Evolutionary conservation across 2,797 vertebrate genomes (phyloP).

Genomic region (Premnoplex brunnescens): DNA sequence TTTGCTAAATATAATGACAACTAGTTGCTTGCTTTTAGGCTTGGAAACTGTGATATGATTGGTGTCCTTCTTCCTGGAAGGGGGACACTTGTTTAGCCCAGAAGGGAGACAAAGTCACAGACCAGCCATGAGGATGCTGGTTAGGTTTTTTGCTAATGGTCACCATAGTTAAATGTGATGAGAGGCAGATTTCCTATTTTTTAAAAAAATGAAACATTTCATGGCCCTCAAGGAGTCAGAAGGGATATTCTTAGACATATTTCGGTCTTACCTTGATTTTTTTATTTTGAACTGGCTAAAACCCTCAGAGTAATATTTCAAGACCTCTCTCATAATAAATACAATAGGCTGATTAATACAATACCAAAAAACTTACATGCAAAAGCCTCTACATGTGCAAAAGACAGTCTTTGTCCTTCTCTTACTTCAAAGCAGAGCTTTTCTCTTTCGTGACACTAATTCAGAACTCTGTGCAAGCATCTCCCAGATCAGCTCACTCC

Average conservation of each 20-base stretch:
- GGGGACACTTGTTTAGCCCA: background rate
- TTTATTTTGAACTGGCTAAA: background rate
- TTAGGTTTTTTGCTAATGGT: background rate
- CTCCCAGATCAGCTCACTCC: background rate
- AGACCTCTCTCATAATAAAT: background rate
- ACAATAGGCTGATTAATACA: background rate
- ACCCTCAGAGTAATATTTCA: background rate
- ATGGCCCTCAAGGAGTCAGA: background rate
- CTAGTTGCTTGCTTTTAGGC: background rate
- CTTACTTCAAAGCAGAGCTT: background rate
- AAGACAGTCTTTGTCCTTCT: background rate
- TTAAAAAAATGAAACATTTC: background rate
- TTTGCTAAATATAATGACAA: background rate
- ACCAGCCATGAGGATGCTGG: background rate
- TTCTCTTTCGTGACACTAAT: accelerated
- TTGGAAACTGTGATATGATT: background rate
- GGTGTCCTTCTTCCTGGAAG: background rate
- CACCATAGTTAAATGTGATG: background rate
- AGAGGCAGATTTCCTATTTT: background rate
- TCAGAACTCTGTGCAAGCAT: background rate
- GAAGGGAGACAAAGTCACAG: background rate
- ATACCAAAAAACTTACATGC: background rate
- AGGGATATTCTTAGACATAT: background rate
- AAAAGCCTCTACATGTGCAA: background rate
- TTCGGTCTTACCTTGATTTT: background rate